These are phyloP conservation scores for Pterophyllum scalare DNA, from an alignment of 2,113 vertebrate genomes.

Conservation along the genomic window DNA sequence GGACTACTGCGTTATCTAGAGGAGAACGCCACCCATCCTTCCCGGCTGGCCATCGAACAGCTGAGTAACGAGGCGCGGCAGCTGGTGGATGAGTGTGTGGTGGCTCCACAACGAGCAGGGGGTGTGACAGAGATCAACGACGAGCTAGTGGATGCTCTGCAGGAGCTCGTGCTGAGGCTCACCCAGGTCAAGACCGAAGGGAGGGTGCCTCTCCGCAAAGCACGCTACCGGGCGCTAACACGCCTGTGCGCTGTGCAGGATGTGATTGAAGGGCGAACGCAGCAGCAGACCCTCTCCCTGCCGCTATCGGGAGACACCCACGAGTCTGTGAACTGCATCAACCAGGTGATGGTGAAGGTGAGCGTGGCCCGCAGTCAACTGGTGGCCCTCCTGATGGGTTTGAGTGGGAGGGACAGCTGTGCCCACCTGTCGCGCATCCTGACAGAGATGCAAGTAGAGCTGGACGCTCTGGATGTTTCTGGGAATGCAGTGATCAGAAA, in stretches of 20 bases:
- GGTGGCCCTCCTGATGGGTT: slow-evolving; percentile 92
- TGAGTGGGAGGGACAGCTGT: slow-evolving; percentile 90
- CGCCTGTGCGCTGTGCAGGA: slow-evolving; percentile 93
- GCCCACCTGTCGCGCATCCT: slow-evolving; percentile 92
- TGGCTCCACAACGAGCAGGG: slow-evolving; percentile 85
- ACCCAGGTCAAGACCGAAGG: slow-evolving; percentile 96
- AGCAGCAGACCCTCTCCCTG: slow-evolving; percentile 87
- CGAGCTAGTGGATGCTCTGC: slow-evolving; percentile 91
- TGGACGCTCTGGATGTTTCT: slow-evolving; percentile 95
- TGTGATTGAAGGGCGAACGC: slow-evolving; percentile 87
- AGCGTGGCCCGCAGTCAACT: slow-evolving; percentile 92
- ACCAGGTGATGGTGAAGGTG: slow-evolving; percentile 92
- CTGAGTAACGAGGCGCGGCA: slow-evolving; percentile 87
- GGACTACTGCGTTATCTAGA: slow-evolving; percentile 92
- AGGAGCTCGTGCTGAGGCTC: slow-evolving; percentile 89
- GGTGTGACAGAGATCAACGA: slow-evolving; percentile 80
- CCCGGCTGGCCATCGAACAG: slow-evolving; percentile 87
- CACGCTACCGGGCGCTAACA: slow-evolving; percentile 90
- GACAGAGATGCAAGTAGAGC: slow-evolving; percentile 90
- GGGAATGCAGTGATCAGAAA: slow-evolving; percentile 89
- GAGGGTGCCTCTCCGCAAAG: slow-evolving; percentile 89
- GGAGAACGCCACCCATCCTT: slow-evolving; percentile 92
- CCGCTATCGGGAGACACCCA: slow-evolving; percentile 91
- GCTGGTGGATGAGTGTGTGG: slow-evolving; percentile 87
- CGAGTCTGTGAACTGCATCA: slow-evolving; percentile 90